A percentile compares a stretch with the other conserved stretches of the same genome.
Conservation (phyloP, 1,140 invertebrate species). For the Xylocopa sonorina region DNA sequence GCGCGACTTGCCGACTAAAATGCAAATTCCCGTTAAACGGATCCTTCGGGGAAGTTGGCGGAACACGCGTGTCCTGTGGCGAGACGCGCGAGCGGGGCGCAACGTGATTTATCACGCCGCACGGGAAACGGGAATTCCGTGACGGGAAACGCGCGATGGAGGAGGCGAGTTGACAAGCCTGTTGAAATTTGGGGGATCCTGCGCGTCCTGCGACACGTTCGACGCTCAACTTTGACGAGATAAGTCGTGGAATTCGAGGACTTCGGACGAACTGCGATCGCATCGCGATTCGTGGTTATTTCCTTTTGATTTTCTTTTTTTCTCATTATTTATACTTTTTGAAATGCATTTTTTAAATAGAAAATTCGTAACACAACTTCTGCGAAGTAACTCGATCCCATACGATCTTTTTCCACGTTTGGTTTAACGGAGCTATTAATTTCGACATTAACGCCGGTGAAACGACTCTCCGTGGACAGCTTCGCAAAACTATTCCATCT, state of each 20-base stretch:
- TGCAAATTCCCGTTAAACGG: constrained; percentile 18
- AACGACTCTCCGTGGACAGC: too few relatives aligned
- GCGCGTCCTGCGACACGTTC: background rate
- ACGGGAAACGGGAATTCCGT: constrained; percentile 30
- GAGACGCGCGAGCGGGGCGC: constrained; percentile 5
- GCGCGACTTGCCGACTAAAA: background rate
- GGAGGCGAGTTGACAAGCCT: constrained; percentile 2
- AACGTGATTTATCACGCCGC: constrained; percentile 21
- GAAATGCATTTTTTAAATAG: too few relatives aligned
- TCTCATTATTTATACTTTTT: too few relatives aligned
- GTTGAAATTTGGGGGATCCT: background rate
- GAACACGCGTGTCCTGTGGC: constrained; percentile 1
- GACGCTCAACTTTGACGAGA: background rate
- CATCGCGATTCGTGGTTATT: too few relatives aligned
- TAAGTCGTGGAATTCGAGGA: background rate
- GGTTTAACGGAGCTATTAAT: too few relatives aligned
- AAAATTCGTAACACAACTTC: background rate
- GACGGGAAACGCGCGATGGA: constrained; percentile 2
- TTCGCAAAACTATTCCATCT: too few relatives aligned
- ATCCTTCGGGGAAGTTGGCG: background rate
- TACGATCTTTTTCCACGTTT: too few relatives aligned
- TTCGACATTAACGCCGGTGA: too few relatives aligned
- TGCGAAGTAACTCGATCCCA: too few relatives aligned
- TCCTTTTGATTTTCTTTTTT: too few relatives aligned
- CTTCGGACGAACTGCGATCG: too few relatives aligned